Conservation (phyloP, 2,113 vertebrate species). For the Gopherus flavomarginatus region DNA sequence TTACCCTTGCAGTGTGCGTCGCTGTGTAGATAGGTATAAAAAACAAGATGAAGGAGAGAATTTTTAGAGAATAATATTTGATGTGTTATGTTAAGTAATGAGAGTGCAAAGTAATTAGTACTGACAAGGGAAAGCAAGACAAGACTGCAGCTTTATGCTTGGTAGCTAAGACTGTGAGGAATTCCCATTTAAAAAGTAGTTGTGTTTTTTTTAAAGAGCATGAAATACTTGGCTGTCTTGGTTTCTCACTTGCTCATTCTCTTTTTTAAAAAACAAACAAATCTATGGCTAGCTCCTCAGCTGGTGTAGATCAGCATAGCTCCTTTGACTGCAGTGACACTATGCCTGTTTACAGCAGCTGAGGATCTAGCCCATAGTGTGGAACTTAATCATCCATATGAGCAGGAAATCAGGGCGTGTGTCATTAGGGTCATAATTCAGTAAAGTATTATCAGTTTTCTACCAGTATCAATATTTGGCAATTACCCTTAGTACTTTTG, state of each 20-base stretch:
- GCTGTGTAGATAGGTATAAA: background rate
- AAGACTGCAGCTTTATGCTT: background rate
- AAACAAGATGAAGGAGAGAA: background rate
- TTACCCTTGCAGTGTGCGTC: background rate
- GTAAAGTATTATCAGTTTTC: background rate
- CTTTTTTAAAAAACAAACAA: background rate
- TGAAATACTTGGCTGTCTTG: accelerated
- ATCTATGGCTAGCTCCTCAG: background rate
- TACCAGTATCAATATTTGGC: conserved; percentile 26
- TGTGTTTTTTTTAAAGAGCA: background rate
- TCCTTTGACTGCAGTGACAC: background rate
- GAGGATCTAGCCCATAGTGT: background rate
- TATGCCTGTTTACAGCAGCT: background rate
- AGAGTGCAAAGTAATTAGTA: background rate
- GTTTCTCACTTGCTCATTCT: background rate
- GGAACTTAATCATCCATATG: background rate
- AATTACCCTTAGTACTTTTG: conserved; percentile 1
- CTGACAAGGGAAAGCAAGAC: background rate
- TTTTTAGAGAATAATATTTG: background rate
- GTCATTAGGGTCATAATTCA: conserved; percentile 24
- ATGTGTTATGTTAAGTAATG: background rate
- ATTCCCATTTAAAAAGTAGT: background rate
- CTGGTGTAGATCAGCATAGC: background rate
- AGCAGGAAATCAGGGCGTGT: background rate
- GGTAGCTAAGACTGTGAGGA: background rate